Evolutionary conservation across 2,797 vertebrate genomes (phyloP).

Genomic region (Mormyrops boulengeri): DNA sequence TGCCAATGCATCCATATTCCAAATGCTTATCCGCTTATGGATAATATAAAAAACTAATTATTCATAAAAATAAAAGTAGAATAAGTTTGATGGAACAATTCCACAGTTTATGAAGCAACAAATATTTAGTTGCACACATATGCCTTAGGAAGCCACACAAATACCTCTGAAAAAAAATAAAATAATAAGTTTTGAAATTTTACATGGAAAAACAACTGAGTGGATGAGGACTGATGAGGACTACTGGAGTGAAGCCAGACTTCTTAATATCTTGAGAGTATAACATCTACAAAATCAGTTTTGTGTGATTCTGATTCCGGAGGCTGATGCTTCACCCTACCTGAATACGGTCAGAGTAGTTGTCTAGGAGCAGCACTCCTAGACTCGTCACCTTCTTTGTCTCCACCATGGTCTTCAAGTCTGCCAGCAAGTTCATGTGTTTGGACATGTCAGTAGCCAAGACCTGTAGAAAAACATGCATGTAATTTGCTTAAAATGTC

Average conservation of each 20-base stretch:
- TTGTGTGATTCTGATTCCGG: neutral
- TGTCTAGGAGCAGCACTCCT: slow-evolving; percentile 82
- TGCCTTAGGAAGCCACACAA: neutral
- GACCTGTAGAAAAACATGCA: slow-evolving; percentile 57
- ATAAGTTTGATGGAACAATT: neutral
- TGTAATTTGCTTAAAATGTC: neutral
- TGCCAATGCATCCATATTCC: neutral
- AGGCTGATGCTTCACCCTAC: slow-evolving; percentile 43
- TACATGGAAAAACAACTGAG: neutral
- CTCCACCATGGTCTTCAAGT: slow-evolving; percentile 93
- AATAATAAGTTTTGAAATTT: neutral
- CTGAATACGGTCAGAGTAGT: slow-evolving; percentile 88
- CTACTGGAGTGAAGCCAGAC: neutral
- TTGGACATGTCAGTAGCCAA: slow-evolving; percentile 93
- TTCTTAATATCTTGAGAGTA: neutral
- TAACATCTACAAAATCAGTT: neutral
- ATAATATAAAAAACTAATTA: neutral
- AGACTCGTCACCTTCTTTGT: slow-evolving; percentile 91
- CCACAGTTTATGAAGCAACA: neutral
- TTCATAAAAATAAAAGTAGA: neutral
- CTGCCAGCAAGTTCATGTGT: slow-evolving; percentile 88
- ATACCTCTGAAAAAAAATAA: neutral
- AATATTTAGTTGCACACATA: neutral
- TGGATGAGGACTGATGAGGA: neutral
- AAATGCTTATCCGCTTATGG: neutral